These are phyloP conservation scores for Doris montereyensis DNA, from an alignment of 2,888 invertebrate species.

Conservation along the genomic window DNA sequence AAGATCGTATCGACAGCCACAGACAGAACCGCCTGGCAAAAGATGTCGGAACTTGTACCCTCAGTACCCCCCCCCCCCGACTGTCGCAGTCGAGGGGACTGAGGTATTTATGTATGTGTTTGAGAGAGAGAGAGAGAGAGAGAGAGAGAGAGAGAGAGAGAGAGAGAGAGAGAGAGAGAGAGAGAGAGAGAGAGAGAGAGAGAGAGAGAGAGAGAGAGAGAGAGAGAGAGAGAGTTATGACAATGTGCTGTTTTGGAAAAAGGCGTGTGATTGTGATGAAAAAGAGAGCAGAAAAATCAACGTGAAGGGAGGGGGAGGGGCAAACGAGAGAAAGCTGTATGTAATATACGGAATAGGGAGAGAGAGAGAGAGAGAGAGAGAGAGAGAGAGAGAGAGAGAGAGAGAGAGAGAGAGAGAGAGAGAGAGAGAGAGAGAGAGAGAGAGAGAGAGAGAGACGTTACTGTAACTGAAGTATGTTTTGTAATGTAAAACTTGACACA, in stretches of 20 bases:
- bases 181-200: neutral
- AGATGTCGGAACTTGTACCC: too few species aligned
- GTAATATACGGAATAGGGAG: neutral
- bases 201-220: neutral
- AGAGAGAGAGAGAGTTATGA: neutral
- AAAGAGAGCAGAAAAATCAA: too few species aligned
- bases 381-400: conserved; percentile 12
- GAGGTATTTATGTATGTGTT: neutral
- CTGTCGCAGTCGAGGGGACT: too few species aligned
- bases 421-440: conserved; percentile 28
- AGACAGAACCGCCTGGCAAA: too few species aligned
- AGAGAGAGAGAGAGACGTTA: conserved; percentile 28
- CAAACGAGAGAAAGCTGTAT: too few species aligned
- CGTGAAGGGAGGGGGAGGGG: too few species aligned
- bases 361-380: neutral
- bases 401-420: conserved; percentile 6
- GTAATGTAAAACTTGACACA: too few species aligned
- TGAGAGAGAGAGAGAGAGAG: neutral
- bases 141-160: neutral
- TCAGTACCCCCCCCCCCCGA: too few species aligned
- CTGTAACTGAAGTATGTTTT: too few species aligned
- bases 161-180: neutral
- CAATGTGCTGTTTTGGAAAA: too few species aligned
- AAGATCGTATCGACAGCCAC: too few species aligned
- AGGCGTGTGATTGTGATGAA: too few species aligned